Percentiles rank a stretch among this genome's conserved stretches.
These are phyloP conservation scores for Drosophila neotestacea DNA, from an alignment of 2,888 invertebrate genomes.

Conservation along the genomic window DNA sequence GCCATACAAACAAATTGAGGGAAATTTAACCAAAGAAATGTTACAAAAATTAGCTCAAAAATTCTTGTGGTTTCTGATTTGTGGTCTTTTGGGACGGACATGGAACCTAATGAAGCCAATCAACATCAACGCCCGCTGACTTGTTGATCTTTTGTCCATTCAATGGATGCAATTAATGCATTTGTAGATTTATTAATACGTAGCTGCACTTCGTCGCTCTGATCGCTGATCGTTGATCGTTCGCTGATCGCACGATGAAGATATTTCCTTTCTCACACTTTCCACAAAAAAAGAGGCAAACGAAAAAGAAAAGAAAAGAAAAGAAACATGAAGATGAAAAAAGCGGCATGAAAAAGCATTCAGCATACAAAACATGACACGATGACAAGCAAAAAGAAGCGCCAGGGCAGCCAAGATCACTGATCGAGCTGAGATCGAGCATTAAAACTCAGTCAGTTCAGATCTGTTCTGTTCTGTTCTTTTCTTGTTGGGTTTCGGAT, in stretches of 20 bases:
- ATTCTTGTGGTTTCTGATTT: constrained; percentile 31
- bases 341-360: constrained; percentile 78
- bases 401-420: constrained; percentile 60
- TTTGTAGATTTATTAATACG: constrained; percentile 71
- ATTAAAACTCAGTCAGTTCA: constrained; percentile 72
- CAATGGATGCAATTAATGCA: constrained; percentile 73
- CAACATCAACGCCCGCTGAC: constrained; percentile 74
- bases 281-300: constrained; percentile 64
- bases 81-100: constrained; percentile 13
- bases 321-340: constrained; percentile 37
- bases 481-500: neutral
- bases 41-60: constrained; percentile 69
- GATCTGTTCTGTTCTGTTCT: constrained; percentile 24
- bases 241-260: constrained; percentile 74
- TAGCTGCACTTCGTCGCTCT: constrained; percentile 65
- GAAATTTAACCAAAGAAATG: constrained; percentile 58
- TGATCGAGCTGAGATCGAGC: constrained; percentile 49
- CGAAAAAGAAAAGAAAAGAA: constrained; percentile 31
- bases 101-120: constrained; percentile 71
- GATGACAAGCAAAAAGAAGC: constrained; percentile 83
- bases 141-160: constrained; percentile 77
- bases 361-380: constrained; percentile 82
- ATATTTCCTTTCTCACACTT: constrained; percentile 80
- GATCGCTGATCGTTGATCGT: constrained; percentile 61
- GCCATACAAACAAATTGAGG: constrained; percentile 49